A percentile compares a stretch with the other conserved stretches of the same genome.
Evolutionary conservation across 2,113 vertebrate species (phyloP).

Genomic region (Pleuronectes platessa): DNA sequence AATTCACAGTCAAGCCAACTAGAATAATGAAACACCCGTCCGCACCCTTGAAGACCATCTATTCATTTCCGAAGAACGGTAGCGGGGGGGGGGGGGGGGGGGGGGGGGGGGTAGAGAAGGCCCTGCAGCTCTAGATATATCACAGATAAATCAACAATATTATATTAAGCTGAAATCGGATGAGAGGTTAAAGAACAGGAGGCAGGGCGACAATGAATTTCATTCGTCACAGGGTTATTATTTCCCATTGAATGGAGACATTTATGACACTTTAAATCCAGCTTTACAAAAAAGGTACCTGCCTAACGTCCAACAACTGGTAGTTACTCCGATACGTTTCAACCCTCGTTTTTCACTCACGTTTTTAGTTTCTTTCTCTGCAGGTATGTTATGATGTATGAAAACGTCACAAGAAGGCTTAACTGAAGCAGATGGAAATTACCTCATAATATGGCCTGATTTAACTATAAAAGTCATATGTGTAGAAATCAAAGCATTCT

Average conservation of each 20-base stretch:
- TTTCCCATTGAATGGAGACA: constrained; percentile 82
- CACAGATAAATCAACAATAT: constrained; percentile 98
- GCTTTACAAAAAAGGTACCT: constrained; percentile 80
- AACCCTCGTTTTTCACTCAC: constrained; percentile 36
- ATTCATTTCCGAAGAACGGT: constrained; percentile 88
- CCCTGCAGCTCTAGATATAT: constrained; percentile 94
- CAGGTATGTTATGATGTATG: constrained; percentile 46
- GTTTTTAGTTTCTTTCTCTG: neutral
- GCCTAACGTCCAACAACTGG: constrained; percentile 52
- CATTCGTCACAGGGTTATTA: constrained; percentile 88
- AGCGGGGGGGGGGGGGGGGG: constrained; percentile 61
- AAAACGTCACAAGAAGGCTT: constrained; percentile 19
- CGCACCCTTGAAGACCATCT: constrained; percentile 88
- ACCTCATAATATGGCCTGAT: constrained; percentile 29
- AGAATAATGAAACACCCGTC: constrained; percentile 91
- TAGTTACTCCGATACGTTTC: constrained; percentile 64
- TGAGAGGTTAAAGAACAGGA: constrained; percentile 89
- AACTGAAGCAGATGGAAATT: constrained; percentile 20
- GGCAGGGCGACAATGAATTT: constrained; percentile 91
- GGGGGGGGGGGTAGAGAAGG: constrained; percentile 70
- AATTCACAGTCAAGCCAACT: constrained; percentile 86
- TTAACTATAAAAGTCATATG: constrained; percentile 13
- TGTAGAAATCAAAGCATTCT: neutral
- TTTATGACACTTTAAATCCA: constrained; percentile 85
- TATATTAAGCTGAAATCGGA: constrained; percentile 94